Evolutionary conservation across 2,797 vertebrate species (phyloP).

Genomic region (Sparidentex hasta): DNA sequence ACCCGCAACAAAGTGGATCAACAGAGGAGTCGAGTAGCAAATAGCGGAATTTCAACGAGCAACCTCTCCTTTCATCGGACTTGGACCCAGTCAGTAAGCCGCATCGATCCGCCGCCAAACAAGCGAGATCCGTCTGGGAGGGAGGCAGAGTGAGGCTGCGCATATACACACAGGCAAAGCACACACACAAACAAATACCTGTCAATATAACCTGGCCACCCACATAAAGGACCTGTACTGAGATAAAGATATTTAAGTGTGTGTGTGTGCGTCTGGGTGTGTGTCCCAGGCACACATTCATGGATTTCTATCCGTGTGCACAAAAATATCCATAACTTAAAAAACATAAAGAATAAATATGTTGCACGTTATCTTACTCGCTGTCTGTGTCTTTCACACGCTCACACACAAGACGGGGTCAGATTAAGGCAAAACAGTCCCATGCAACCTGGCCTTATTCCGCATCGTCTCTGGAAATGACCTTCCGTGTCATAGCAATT

Average conservation of each 20-base stretch:
- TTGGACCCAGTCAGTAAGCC: constrained; percentile 65
- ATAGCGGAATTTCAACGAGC: constrained; percentile 78
- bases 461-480: constrained; percentile 78
- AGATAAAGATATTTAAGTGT: constrained; percentile 39
- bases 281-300: constrained; percentile 1
- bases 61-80: constrained; percentile 78
- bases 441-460: constrained; percentile 76
- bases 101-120: constrained; percentile 81
- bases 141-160: constrained; percentile 38
- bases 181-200: constrained; percentile 57
- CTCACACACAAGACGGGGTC: constrained; percentile 50
- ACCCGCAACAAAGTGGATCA: constrained; percentile 78
- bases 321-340: constrained; percentile 6
- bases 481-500: constrained; percentile 82
- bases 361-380: not conserved
- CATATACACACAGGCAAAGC: constrained; percentile 47
- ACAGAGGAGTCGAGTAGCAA: constrained; percentile 74
- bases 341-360: constrained; percentile 5
- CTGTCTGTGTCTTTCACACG: constrained; percentile 26
- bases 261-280: not conserved
- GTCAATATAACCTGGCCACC: constrained; percentile 62
- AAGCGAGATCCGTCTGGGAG: constrained; percentile 64
- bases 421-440: constrained; percentile 73
- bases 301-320: constrained; percentile 18
- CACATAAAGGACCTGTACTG: constrained; percentile 37